Conservation (phyloP, 2,797 vertebrate genomes). For the Leptodactylus fallax region DNA sequence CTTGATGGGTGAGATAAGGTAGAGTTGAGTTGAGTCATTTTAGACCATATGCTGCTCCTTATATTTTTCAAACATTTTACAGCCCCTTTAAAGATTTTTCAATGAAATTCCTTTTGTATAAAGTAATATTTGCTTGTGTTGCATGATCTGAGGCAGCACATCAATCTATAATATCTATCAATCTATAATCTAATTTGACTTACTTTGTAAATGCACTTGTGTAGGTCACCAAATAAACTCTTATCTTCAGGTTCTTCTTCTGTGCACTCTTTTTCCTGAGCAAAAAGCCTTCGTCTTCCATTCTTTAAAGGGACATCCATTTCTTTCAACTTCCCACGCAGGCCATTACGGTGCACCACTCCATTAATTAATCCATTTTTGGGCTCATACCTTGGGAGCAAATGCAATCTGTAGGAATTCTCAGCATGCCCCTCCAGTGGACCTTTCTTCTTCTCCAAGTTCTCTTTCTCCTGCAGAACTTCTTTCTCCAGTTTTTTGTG, state of each 20-base stretch:
- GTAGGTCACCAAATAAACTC: conserved; percentile 91
- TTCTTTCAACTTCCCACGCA: conserved; percentile 90
- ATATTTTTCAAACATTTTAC: no score
- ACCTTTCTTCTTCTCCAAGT: conserved; percentile 89
- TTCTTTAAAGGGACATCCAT: conserved; percentile 89
- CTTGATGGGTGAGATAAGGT: no score
- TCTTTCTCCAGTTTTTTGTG: conserved; percentile 88
- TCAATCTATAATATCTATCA: background rate
- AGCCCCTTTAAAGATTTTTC: no score
- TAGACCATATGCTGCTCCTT: no score
- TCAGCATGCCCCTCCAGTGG: conserved; percentile 93
- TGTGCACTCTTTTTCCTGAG: conserved; percentile 95
- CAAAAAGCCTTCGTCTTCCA: conserved; percentile 93
- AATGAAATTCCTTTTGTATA: no score
- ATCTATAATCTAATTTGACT: background rate
- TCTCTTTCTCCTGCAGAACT: conserved; percentile 94
- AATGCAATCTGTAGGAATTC: conserved; percentile 82
- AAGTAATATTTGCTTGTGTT: background rate
- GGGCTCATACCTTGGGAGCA: conserved; percentile 94
- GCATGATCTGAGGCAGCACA: background rate
- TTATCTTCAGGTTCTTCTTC: conserved; percentile 83
- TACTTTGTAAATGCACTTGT: conserved; percentile 99
- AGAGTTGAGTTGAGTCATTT: no score
- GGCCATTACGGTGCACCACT: conserved; percentile 84
- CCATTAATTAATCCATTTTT: conserved; percentile 90